Percentiles rank a stretch among this genome's conserved stretches.
phyloP scores from a whole-genome alignment of 2,797 vertebrate genomes.

The Onychomys arenicola region DNA sequence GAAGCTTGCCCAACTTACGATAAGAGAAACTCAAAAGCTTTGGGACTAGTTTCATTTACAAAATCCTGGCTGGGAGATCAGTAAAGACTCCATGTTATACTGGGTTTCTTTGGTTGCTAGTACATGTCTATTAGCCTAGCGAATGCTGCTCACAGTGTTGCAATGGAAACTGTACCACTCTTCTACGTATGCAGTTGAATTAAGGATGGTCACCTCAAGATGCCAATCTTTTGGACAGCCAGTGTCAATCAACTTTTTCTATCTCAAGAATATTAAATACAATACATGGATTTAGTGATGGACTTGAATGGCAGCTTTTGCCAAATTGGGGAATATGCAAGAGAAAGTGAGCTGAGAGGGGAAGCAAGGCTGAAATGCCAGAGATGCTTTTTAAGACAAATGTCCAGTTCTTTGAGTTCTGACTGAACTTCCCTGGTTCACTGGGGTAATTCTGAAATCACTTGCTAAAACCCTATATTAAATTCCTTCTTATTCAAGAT shows the following conservation, averaged over 20 bases:
- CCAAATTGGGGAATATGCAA: background rate
- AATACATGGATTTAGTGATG: slow-evolving; percentile 20
- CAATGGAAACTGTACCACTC: background rate
- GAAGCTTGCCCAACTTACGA: slow-evolving; percentile 22
- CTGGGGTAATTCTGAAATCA: slow-evolving; percentile 3
- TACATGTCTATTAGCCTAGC: background rate
- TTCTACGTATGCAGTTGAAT: background rate
- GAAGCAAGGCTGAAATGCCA: background rate
- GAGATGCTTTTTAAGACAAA: background rate
- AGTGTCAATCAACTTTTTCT: background rate
- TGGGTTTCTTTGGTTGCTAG: background rate
- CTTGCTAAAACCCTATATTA: slow-evolving; percentile 3
- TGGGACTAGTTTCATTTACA: background rate
- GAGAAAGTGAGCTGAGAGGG: slow-evolving; percentile 5
- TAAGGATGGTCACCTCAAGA: background rate
- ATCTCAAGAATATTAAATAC: slow-evolving; percentile 36
- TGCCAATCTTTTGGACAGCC: background rate
- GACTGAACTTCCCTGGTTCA: slow-evolving; percentile 1
- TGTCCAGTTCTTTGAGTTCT: slow-evolving; percentile 14
- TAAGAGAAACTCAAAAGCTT: slow-evolving; percentile 5
- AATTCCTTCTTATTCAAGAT: slow-evolving; percentile 35
- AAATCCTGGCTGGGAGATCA: slow-evolving; percentile 35
- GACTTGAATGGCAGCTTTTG: background rate
- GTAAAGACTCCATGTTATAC: background rate
- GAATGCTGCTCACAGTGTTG: background rate